Evolutionary conservation across 2,113 vertebrate genomes (phyloP), one percentile per base, ranked within the genome.

Genomic region (Caracal caracal): DNA sequence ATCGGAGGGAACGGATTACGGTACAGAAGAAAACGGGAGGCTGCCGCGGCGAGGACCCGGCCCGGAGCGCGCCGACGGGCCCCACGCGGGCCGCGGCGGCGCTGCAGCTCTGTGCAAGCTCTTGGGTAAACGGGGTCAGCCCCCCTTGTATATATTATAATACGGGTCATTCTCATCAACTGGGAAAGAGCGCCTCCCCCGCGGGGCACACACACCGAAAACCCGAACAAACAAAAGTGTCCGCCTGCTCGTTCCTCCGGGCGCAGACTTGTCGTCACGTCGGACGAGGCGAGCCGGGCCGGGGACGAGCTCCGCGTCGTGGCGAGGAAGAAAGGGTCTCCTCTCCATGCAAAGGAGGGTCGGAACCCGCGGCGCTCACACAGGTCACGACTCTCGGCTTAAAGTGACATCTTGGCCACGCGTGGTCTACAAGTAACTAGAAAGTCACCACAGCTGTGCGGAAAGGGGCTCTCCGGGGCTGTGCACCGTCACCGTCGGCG

Each of bases 201-300:
- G 97, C 95, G 98, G 98, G 97, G 98, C 96, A 93, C 98, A 97
- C 53, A 22, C 75, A 65, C 78, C 51, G 10, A 16, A 35, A 78
- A 78, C 51, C 47, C 28, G 6, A 66, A 51, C 94, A 76, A 73
- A 65, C 76, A 98, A 98, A 98, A 98, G 97, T 96, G 98, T 98
- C 97, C 98, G 98, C 98, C 93, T 96, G 95, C 97, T 97, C 83
- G 98, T 98, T 99, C 99, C 98, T 99, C 99, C 99, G 99, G 99
- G 98, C 99, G 98, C 98, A 99, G 99, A 99, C 99, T 99, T 99
- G 98, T 99, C 99, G 98, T 99, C 98, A 98, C 98, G 99, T 99
- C 99, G 99, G 99, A 99, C 99, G 99, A 98, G 97, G 98, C 94
- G 99, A 98, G 99, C 96, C 82, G 99, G 95, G 98, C 98, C 98